These are phyloP conservation scores for Cyprinella venusta DNA, from an alignment of 2,797 vertebrate genomes.

Conservation along the genomic window DNA sequence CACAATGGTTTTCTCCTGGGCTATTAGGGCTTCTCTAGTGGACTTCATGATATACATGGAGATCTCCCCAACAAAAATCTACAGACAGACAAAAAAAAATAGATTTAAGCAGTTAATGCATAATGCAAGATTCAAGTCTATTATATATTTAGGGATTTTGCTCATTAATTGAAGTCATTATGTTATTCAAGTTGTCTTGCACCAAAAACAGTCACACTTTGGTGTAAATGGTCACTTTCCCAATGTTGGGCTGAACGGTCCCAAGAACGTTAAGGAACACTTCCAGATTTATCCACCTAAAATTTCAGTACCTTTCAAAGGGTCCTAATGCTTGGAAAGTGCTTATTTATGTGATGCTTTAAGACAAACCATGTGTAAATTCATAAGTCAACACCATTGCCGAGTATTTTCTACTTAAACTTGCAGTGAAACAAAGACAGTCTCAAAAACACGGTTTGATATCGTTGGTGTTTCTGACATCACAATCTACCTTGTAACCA, in stretches of 20 bases:
- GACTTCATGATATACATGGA: slow-evolving; percentile 98
- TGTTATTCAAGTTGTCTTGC: neutral
- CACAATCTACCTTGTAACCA: too few relatives aligned
- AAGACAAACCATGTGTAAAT: too few relatives aligned
- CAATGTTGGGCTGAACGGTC: neutral
- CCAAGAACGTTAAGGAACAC: neutral
- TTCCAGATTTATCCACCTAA: neutral
- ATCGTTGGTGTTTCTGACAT: too few relatives aligned
- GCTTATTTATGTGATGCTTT: neutral
- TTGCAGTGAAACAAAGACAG: too few relatives aligned
- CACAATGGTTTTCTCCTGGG: slow-evolving; percentile 96
- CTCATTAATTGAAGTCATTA: neutral
- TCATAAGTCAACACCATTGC: too few relatives aligned
- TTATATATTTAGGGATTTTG: neutral
- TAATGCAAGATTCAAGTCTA: neutral
- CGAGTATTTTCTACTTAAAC: too few relatives aligned
- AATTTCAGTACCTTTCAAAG: neutral
- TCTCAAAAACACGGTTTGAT: too few relatives aligned
- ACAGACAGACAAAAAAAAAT: neutral
- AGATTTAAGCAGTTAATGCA: neutral
- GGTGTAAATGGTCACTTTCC: neutral
- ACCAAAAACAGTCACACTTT: neutral
- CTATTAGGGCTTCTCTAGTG: slow-evolving; percentile 89
- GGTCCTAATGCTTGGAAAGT: too few relatives aligned
- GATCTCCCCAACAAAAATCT: slow-evolving; percentile 97